Percentiles rank a stretch among this genome's conserved stretches.
phyloP scores from a whole-genome alignment of 2,888 invertebrate genomes.

The Chironomus tentans region DNA sequence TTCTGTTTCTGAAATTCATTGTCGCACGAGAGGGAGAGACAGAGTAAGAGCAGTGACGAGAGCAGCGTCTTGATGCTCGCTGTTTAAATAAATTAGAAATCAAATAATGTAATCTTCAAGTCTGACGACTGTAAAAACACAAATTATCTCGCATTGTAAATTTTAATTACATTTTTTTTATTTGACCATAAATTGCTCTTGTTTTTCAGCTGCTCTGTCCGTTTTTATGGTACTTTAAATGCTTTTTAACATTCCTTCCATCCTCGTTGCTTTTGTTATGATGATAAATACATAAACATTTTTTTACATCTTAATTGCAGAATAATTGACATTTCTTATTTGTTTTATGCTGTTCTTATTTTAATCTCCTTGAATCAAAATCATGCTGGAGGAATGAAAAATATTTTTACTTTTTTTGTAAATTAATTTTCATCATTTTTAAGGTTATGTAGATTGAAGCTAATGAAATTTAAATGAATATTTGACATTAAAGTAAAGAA shows the following conservation, averaged over 20 bases:
- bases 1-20: not conserved
- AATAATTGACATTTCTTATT: conserved; percentile 1
- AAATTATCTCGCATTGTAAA: conserved; percentile 13
- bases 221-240: not conserved
- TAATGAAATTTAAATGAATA: too few relatives aligned
- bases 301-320: conserved; percentile 21
- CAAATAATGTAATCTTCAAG: not conserved
- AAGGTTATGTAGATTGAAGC: too few relatives aligned
- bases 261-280: not conserved
- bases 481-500: too few relatives aligned
- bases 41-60: not conserved
- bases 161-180: conserved; percentile 19
- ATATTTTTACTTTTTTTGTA: too few relatives aligned
- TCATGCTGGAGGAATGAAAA: too few relatives aligned
- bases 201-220: not conserved
- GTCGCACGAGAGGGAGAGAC: not conserved
- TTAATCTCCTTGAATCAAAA: not conserved
- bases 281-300: not conserved
- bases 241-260: not conserved
- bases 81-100: conserved; percentile 10
- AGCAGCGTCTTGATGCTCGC: not conserved
- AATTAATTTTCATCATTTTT: too few relatives aligned
- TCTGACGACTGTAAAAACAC: not conserved
- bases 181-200: not conserved
- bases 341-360: not conserved